These are phyloP conservation scores for Aphidoletes aphidimyza DNA, from an alignment of 2,888 invertebrate genomes.

Conservation along the genomic window DNA sequence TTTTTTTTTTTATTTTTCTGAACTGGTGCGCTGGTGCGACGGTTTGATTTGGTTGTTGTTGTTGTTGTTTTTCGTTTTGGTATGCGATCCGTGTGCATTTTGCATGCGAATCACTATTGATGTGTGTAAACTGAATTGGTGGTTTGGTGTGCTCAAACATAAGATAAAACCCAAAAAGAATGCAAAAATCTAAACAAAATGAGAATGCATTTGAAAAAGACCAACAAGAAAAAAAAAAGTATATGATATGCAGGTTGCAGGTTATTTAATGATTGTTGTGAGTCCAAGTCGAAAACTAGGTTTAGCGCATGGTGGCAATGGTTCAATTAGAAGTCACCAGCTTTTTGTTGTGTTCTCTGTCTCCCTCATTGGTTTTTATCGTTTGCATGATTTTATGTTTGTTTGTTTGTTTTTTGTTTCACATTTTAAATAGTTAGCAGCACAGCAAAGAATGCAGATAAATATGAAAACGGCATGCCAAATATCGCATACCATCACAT, in stretches of 20 bases:
- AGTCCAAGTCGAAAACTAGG: not conserved
- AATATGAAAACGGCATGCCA: slow-evolving; percentile 8
- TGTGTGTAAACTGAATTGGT: too few species aligned
- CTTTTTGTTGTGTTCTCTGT: too few species aligned
- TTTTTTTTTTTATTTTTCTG: not conserved
- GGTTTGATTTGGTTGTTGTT: too few species aligned
- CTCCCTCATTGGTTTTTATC: too few species aligned
- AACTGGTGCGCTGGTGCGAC: not conserved
- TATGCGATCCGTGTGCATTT: too few species aligned
- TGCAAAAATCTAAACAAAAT: not conserved
- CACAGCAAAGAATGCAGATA: not conserved
- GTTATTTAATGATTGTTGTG: not conserved
- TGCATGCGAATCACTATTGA: not conserved
- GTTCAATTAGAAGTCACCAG: slow-evolving; percentile 24
- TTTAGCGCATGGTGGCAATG: not conserved
- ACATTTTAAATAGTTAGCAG: not conserved
- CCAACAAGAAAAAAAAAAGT: not conserved
- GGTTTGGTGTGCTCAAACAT: too few species aligned
- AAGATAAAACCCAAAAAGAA: not conserved
- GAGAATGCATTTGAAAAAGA: not conserved
- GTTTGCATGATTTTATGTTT: too few species aligned
- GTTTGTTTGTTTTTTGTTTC: too few species aligned
- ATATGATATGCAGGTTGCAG: slow-evolving; percentile 1
- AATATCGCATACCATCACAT: slow-evolving; percentile 31
- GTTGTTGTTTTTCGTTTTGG: too few species aligned